Evolutionary conservation across 1,140 invertebrate species (phyloP).

Genomic region (Oreohelix idahoensis): DNA sequence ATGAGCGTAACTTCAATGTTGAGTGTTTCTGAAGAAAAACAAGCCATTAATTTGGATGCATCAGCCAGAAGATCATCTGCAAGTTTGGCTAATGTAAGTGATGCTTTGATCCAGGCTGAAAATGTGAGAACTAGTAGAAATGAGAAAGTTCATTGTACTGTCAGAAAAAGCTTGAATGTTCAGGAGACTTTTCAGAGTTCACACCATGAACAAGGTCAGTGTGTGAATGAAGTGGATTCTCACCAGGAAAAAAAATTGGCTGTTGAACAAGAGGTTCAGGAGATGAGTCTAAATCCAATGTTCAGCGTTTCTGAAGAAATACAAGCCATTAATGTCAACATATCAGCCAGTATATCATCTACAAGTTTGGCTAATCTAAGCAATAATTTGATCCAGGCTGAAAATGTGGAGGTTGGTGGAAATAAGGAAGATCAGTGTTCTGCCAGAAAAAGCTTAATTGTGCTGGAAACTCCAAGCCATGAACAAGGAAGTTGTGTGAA

Average conservation of each 20-base stretch:
- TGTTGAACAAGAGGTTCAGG: background rate
- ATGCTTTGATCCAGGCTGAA: background rate
- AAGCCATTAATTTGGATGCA: background rate
- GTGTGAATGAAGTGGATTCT: background rate
- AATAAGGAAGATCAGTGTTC: background rate
- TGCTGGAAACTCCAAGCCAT: background rate
- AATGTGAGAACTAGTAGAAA: background rate
- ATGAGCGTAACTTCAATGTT: background rate
- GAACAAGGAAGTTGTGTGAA: background rate
- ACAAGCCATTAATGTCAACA: background rate
- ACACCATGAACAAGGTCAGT: background rate
- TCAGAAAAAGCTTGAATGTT: background rate
- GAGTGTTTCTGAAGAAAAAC: background rate
- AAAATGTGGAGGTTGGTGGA: background rate
- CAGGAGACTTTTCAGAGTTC: background rate
- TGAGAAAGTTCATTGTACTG: background rate
- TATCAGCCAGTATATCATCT: too few species aligned
- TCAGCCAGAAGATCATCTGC: too few species aligned
- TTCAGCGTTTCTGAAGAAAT: background rate
- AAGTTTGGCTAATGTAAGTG: background rate
- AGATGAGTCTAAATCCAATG: background rate
- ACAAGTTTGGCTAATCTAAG: background rate
- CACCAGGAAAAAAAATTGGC: background rate
- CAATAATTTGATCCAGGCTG: background rate
- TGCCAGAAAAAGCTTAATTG: background rate